Evolutionary conservation across 2,113 vertebrate species (phyloP).

Genomic region (Pontoporia blainvillei): DNA sequence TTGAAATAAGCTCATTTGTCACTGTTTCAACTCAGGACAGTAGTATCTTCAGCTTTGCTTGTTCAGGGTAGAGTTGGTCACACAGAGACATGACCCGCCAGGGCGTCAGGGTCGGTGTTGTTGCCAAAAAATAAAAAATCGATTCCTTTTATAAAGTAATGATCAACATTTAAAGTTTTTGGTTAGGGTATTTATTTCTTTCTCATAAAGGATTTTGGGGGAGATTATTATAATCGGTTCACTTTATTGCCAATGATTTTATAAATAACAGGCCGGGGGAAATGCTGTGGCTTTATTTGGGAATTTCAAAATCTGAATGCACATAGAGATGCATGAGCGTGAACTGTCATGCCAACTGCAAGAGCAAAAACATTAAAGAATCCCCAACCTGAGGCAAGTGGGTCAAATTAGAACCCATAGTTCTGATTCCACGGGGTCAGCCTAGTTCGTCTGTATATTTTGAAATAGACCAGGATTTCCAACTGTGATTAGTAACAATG

Average conservation of each 20-base stretch:
- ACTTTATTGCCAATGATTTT: neutral
- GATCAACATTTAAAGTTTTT: neutral
- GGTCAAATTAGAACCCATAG: neutral
- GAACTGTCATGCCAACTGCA: fast-evolving
- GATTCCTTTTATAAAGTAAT: neutral
- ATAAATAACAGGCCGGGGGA: neutral
- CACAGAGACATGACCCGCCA: neutral
- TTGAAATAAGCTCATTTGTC: neutral
- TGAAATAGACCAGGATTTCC: neutral
- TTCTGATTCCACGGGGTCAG: neutral
- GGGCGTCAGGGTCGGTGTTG: neutral
- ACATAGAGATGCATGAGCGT: neutral
- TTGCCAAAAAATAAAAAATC: neutral
- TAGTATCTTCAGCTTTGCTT: neutral
- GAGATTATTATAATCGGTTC: neutral
- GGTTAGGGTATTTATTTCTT: neutral
- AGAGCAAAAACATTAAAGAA: neutral
- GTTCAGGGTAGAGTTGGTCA: neutral
- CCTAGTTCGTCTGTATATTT: neutral
- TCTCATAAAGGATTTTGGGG: neutral
- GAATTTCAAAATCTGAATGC: neutral
- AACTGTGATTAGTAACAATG: too few species aligned
- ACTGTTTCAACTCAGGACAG: neutral
- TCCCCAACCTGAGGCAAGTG: too few species aligned
- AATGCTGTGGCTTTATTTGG: neutral